Evolutionary conservation across 2,888 invertebrate genomes (phyloP), one percentile per base, ranked within the genome.

Genomic region (Tuberolachnus salignus): DNA sequence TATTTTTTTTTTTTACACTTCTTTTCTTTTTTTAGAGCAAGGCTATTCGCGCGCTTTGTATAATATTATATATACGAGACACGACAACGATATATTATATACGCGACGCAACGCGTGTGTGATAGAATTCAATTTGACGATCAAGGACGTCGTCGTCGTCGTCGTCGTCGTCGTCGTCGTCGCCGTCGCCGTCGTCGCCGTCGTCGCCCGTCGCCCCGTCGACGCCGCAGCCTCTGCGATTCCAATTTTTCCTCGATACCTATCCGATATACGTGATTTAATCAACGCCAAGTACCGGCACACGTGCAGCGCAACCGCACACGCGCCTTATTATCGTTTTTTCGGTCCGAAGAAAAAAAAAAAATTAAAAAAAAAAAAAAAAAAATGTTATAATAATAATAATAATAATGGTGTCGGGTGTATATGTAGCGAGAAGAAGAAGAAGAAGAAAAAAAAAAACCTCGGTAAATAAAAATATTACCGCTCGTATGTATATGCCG

Each of bases 1-100:
- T n/a, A 2, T 34, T 11, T 46, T 44, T 53, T 1, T 8, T 69
- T 53, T 14, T 23, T 67, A n/a, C 26, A 42, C 6, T 57, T 51
- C 57, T 66, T 66, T 73, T 73, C 42, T 53, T 75, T 75, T 66
- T 75, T 69, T 69, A 21, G 78, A 78, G 69, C 78, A n/a, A 78
- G 78, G 78, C 34, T 51, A 67, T 78, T 51, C 49, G 78, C 49
- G 78, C 34, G 34, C 57, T 69, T 69, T 67, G 44, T 74, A 51
- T 26, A n/a, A n/a, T n/a, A 51, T 4, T 51, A 42, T 13, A n/a
- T 44, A 51, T 51, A 26, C 10, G 23, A 23, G 10, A 16, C 19
- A 49, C 49, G 44, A 3, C 10, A 14, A 16, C 26, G 44, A 16
- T 44, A 34, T 72, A 26, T 16, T 26, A 2, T 34, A 14, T 51